Evolutionary conservation across 2,888 invertebrate genomes (phyloP).

Genomic region (Bellardia pandia): DNA sequence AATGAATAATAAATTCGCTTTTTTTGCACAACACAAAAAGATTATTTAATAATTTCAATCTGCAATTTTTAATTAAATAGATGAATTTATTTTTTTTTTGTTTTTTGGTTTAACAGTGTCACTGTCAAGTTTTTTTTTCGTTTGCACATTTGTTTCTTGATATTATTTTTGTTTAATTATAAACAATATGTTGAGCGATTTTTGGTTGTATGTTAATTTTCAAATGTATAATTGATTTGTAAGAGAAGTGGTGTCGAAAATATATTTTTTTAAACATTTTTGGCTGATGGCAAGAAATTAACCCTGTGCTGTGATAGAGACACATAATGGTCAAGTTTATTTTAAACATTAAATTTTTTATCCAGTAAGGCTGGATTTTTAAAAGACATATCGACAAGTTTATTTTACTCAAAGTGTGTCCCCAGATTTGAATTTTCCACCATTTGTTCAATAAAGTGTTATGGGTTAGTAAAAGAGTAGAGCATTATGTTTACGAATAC

Average conservation of each 20-base stretch:
- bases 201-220: slow-evolving; percentile 38
- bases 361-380: no score
- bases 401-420: no score
- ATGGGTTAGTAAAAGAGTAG: no score
- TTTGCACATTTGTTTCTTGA: slow-evolving; percentile 38
- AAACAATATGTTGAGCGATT: slow-evolving; percentile 24
- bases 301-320: background rate
- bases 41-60: slow-evolving; percentile 49
- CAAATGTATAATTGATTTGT: slow-evolving; percentile 59
- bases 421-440: no score
- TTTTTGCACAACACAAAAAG: slow-evolving; percentile 11
- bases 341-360: no score
- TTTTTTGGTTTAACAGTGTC: slow-evolving; percentile 57
- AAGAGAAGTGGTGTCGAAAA: slow-evolving; percentile 33
- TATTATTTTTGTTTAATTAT: slow-evolving; percentile 41
- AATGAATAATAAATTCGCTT: background rate
- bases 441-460: no score
- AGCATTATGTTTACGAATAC: no score
- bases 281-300: slow-evolving; percentile 33
- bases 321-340: no score
- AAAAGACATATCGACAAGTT: no score
- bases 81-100: background rate
- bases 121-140: slow-evolving; percentile 61
- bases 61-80: slow-evolving; percentile 20
- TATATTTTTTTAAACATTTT: background rate